Percentiles rank a stretch among this genome's conserved stretches.
These are phyloP conservation scores for Sakesphorus luctuosus DNA, from an alignment of 2,113 vertebrate species.

Conservation along the genomic window DNA sequence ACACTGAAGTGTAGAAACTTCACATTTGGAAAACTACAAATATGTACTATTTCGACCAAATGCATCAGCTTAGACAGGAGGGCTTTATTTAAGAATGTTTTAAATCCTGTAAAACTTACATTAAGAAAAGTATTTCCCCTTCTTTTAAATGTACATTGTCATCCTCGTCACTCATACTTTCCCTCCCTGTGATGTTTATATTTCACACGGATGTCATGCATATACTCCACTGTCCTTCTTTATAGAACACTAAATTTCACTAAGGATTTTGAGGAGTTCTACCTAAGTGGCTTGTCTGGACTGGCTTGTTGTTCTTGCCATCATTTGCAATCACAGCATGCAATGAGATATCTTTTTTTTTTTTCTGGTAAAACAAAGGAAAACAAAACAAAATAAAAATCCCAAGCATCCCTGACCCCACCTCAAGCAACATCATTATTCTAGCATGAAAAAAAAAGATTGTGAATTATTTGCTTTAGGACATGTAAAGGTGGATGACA, in stretches of 20 bases:
- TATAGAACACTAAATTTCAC: neutral
- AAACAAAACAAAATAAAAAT: neutral
- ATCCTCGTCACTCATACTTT: neutral
- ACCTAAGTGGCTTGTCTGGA: neutral
- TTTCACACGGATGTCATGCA: neutral
- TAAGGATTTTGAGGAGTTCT: neutral
- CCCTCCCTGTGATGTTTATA: neutral
- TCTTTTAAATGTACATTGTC: fast-evolving
- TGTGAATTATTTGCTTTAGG: neutral
- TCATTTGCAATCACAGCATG: neutral
- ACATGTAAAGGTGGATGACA: neutral
- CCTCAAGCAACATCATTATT: neutral
- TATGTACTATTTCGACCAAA: neutral
- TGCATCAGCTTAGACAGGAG: neutral
- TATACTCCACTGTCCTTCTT: neutral
- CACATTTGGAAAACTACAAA: neutral
- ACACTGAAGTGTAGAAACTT: neutral
- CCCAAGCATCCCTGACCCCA: neutral
- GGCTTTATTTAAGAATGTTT: neutral
- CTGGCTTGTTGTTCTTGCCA: neutral
- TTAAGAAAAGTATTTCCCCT: neutral
- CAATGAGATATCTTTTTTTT: neutral
- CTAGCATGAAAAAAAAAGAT: neutral
- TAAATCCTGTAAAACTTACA: neutral
- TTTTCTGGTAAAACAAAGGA: neutral